These are phyloP conservation scores for Nanorana parkeri DNA, from an alignment of 2,113 vertebrate genomes.

Conservation along the genomic window DNA sequence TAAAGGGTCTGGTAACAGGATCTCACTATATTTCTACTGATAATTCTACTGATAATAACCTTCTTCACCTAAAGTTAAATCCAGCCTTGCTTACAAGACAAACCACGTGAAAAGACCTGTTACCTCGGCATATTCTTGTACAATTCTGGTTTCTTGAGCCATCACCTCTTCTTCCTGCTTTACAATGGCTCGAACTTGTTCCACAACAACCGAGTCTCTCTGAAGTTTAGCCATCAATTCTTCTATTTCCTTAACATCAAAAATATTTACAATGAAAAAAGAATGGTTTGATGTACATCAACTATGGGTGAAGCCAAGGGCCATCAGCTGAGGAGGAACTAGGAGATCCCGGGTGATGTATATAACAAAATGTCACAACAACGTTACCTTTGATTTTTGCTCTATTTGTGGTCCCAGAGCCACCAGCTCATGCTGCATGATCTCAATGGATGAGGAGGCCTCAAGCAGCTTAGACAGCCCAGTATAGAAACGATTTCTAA, in stretches of 20 bases:
- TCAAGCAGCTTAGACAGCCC: conserved; percentile 67
- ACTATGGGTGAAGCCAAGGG: background rate
- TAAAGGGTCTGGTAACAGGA: too few species aligned
- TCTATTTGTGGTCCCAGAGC: conserved; percentile 66
- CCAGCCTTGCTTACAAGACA: too few species aligned
- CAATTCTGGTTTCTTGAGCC: conserved; percentile 64
- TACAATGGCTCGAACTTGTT: conserved; percentile 65
- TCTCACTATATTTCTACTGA: too few species aligned
- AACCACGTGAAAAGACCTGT: background rate
- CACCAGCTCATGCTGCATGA: conserved; percentile 68
- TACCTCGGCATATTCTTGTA: conserved; percentile 67
- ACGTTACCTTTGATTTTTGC: conserved; percentile 63
- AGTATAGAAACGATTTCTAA: conserved; percentile 63
- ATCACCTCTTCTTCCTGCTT: conserved; percentile 68
- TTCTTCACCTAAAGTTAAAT: too few species aligned
- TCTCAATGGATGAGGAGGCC: conserved; percentile 58
- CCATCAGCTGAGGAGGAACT: background rate
- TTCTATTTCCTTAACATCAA: conserved; percentile 64
- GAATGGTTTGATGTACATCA: too few species aligned
- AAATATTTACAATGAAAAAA: background rate
- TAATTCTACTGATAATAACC: too few species aligned
- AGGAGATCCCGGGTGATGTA: background rate
- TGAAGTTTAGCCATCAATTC: conserved; percentile 62
- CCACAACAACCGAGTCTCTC: conserved; percentile 64
- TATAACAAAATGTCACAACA: background rate